Evolutionary conservation across 1,140 invertebrate species (phyloP).

Genomic region (Drosophila novamexicana): DNA sequence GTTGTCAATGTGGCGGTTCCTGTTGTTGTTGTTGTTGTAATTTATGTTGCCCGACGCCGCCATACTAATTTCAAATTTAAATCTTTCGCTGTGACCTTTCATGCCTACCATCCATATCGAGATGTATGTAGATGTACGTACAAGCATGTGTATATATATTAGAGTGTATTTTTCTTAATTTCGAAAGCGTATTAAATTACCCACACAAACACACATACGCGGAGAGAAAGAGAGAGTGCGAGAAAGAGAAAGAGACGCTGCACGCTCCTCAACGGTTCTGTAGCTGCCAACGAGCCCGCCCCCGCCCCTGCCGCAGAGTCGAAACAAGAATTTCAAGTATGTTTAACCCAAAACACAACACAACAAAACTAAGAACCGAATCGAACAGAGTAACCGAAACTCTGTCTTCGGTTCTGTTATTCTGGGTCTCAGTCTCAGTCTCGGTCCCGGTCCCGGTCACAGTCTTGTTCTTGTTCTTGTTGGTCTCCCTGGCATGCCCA

Average conservation of each 20-base stretch:
- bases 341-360: constrained; percentile 74
- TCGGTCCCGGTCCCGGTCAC: background rate
- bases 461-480: constrained; percentile 19
- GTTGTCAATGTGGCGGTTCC: constrained; percentile 31
- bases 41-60: constrained; percentile 57
- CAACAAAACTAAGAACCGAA: constrained; percentile 36
- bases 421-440: constrained; percentile 16
- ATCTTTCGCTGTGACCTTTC: constrained; percentile 78
- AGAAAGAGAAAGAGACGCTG: background rate
- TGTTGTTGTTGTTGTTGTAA: constrained; percentile 43
- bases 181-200: constrained; percentile 82
- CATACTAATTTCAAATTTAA: constrained; percentile 76
- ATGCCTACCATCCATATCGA: constrained; percentile 64
- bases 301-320: constrained; percentile 43
- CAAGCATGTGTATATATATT: constrained; percentile 26
- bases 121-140: constrained; percentile 20
- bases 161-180: constrained; percentile 72
- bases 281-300: constrained; percentile 23
- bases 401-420: constrained; percentile 15
- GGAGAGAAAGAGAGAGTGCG: background rate
- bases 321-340: constrained; percentile 83
- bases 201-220: constrained; percentile 29
- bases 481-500: constrained; percentile 28
- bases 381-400: constrained; percentile 26
- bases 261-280: constrained; percentile 20